phyloP scores from a whole-genome alignment of 2,113 vertebrate genomes.

The Psammodynastes pulverulentus region DNA sequence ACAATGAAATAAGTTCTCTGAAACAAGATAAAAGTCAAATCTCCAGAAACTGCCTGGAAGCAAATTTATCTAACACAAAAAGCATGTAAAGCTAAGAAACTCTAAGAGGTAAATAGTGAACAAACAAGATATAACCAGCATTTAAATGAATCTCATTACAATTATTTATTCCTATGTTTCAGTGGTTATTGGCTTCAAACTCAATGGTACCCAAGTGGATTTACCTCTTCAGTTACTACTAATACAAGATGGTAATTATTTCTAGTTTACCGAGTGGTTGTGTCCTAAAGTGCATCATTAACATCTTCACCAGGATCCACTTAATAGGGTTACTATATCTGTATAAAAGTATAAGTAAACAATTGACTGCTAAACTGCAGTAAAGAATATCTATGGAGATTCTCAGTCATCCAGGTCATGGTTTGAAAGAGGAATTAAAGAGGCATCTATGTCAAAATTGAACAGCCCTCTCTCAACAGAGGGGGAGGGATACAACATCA shows the following conservation, averaged over 20 bases:
- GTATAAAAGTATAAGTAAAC: background rate
- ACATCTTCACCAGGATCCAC: background rate
- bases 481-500: too few species aligned
- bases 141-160: background rate
- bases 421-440: too few species aligned
- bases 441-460: too few species aligned
- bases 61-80: background rate
- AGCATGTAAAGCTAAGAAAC: constrained; percentile 1
- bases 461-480: too few species aligned
- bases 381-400: background rate
- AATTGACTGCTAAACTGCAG: background rate
- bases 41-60: constrained; percentile 35
- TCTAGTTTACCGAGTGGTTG: background rate
- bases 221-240: background rate
- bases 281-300: background rate
- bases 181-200: background rate
- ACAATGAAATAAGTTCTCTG: background rate
- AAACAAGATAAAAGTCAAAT: background rate
- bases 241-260: background rate
- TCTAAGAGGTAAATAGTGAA: background rate
- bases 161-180: background rate
- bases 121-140: background rate
- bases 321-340: background rate
- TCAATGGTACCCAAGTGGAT: background rate
- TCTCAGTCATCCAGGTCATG: too few species aligned